These are phyloP conservation scores for Microcebus murinus DNA, from an alignment of 2,113 vertebrate genomes.

Conservation along the genomic window DNA sequence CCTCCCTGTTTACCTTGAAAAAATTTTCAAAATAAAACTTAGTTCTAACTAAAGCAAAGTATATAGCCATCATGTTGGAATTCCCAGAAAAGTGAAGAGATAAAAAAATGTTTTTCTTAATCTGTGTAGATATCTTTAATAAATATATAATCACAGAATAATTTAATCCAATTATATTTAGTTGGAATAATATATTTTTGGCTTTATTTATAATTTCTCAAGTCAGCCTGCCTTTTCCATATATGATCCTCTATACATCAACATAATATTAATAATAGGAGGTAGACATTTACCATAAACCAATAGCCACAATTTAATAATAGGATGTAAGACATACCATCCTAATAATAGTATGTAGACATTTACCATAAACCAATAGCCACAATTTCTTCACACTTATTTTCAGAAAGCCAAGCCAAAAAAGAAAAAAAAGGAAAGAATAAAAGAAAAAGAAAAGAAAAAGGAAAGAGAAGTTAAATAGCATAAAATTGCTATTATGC, in stretches of 20 bases:
- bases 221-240: neutral
- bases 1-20: neutral
- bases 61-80: neutral
- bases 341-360: neutral
- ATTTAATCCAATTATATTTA: neutral
- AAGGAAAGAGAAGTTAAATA: neutral
- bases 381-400: neutral
- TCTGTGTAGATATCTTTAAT: neutral
- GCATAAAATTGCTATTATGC: neutral
- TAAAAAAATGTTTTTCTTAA: neutral
- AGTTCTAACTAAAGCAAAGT: neutral
- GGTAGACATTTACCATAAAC: neutral
- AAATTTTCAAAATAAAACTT: neutral
- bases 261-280: neutral
- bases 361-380: neutral
- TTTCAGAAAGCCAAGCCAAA: neutral
- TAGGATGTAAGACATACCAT: too few relatives aligned
- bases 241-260: neutral
- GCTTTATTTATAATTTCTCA: neutral
- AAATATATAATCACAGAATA: neutral
- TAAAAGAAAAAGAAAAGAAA: neutral
- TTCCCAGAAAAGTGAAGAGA: neutral
- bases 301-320: neutral
- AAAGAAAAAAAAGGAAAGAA: too few relatives aligned
- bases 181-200: neutral